phyloP scores from a whole-genome alignment of 2,797 vertebrate genomes.

The Coilia nasus region DNA sequence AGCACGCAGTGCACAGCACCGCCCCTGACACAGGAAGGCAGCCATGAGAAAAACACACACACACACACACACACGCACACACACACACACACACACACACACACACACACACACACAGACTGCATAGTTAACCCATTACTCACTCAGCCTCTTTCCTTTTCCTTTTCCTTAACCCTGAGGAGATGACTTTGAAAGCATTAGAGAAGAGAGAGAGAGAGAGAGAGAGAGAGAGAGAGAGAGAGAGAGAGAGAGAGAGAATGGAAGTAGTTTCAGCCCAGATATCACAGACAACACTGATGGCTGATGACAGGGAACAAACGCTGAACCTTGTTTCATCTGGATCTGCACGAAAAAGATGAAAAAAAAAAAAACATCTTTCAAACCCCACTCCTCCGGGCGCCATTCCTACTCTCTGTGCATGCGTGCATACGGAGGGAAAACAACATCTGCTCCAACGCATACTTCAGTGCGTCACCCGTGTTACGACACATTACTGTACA shows the following conservation, averaged over 20 bases:
- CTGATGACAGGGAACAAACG: constrained; percentile 60
- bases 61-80: background rate
- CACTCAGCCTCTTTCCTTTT: constrained; percentile 39
- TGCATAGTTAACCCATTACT: constrained; percentile 69
- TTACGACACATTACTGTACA: constrained; percentile 32
- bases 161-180: constrained; percentile 26
- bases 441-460: constrained; percentile 32
- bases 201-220: background rate
- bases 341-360: constrained; percentile 15
- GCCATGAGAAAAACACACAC: constrained; percentile 53
- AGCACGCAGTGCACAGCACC: constrained; percentile 40
- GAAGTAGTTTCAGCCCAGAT: constrained; percentile 56
- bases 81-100: constrained; percentile 48
- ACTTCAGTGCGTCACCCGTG: constrained; percentile 3
- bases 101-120: constrained; percentile 56
- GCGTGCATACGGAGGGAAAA: constrained; percentile 17
- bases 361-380: constrained; percentile 47
- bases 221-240: background rate
- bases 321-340: constrained; percentile 43
- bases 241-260: constrained; percentile 12
- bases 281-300: constrained; percentile 61
- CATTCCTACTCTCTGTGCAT: background rate
- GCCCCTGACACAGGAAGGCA: constrained; percentile 72
- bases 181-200: background rate
- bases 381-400: constrained; percentile 24